Evolutionary conservation across 2,888 invertebrate genomes (phyloP).

Genomic region (Malacosoma neustria): DNA sequence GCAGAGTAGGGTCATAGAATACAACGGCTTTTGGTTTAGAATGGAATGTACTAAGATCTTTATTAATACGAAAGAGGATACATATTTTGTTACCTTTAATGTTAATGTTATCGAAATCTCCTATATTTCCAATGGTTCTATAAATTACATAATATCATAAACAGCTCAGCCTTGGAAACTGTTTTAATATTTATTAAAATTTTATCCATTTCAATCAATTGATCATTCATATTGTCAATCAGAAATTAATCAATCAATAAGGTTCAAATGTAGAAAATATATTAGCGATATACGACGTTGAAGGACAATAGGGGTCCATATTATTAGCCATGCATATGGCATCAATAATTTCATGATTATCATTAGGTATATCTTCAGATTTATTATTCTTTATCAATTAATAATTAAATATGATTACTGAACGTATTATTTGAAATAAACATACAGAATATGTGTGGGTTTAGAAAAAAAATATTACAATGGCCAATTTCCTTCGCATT

Average conservation of each 20-base stretch:
- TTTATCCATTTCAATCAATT: slow-evolving; percentile 10
- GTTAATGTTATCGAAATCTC: no score
- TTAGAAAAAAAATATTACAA: not conserved
- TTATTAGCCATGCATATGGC: not conserved
- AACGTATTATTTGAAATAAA: not conserved
- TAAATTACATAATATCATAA: no score
- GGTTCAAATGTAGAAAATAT: no score
- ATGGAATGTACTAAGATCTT: no score
- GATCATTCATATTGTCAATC: slow-evolving; percentile 12
- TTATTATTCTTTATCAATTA: not conserved
- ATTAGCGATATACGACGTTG: not conserved
- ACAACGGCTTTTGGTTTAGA: no score
- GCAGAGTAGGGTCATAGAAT: no score
- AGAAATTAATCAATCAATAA: no score
- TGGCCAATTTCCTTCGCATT: not conserved
- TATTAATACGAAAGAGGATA: no score
- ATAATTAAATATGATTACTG: not conserved
- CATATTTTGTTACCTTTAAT: no score
- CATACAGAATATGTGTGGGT: not conserved
- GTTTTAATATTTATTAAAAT: no score
- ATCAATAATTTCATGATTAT: slow-evolving; percentile 11
- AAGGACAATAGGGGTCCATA: not conserved
- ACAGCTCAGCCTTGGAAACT: no score
- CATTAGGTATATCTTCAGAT: slow-evolving; percentile 3
- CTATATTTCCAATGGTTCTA: no score